A percentile compares a stretch with the other conserved stretches of the same genome.
These are phyloP conservation scores for Muscina levida DNA, from an alignment of 2,888 invertebrate genomes.

Conservation along the genomic window DNA sequence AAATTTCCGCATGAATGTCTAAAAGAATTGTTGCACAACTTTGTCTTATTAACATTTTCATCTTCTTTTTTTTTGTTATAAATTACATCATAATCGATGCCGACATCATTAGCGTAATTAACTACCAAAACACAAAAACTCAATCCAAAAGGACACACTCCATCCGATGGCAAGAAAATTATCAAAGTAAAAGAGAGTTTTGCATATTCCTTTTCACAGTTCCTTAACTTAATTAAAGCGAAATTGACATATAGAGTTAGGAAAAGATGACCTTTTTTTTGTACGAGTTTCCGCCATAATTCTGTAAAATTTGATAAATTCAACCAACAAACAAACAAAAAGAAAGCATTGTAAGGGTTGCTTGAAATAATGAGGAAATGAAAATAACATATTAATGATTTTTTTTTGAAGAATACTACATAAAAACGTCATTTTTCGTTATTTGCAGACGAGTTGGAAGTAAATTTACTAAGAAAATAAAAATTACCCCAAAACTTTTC, in stretches of 20 bases:
- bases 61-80: background rate
- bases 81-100: conserved; percentile 13
- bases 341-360: too few relatives aligned
- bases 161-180: background rate
- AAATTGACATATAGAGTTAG: background rate
- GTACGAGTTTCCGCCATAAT: background rate
- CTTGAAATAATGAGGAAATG: too few relatives aligned
- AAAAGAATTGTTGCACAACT: conserved; percentile 15
- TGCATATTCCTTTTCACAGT: background rate
- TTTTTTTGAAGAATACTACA: conserved; percentile 45
- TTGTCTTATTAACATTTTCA: conserved; percentile 4
- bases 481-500: conserved; percentile 33
- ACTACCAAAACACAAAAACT: conserved; percentile 3
- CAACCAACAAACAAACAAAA: too few relatives aligned
- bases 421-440: conserved; percentile 41
- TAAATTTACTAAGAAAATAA: too few relatives aligned
- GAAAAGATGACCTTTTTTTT: conserved; percentile 2
- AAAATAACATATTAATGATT: conserved; percentile 26
- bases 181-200: background rate
- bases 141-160: background rate
- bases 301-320: too few relatives aligned
- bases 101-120: conserved; percentile 33
- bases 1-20: conserved; percentile 16
- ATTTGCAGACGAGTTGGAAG: too few relatives aligned
- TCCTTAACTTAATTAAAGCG: background rate